These are phyloP conservation scores for Hydroisotoma schaefferi DNA, from an alignment of 2,888 invertebrate genomes.

Conservation along the genomic window DNA sequence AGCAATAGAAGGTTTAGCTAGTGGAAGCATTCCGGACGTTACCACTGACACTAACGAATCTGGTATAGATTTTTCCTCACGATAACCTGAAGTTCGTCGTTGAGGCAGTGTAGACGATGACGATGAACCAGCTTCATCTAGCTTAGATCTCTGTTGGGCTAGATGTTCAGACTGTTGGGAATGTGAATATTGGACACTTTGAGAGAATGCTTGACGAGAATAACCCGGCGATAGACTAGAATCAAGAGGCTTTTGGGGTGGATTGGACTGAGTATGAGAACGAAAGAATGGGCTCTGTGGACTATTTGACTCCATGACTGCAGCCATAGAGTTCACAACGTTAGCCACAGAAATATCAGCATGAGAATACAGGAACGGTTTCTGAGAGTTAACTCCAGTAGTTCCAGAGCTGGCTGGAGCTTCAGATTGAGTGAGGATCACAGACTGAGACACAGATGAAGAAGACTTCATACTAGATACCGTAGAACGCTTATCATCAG, in stretches of 20 bases:
- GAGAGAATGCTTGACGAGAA: constrained; percentile 2
- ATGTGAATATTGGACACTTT: not conserved
- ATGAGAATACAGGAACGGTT: constrained; percentile 23
- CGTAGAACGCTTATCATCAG: too few species aligned
- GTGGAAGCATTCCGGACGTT: constrained; percentile 37
- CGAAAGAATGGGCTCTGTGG: constrained; percentile 2
- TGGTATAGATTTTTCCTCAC: constrained; percentile 18
- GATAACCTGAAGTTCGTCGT: constrained; percentile 9
- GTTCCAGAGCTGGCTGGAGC: constrained; percentile 5
- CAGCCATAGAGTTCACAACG: not conserved
- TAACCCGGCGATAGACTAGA: constrained; percentile 16
- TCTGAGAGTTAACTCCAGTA: not conserved
- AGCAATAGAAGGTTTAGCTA: constrained; percentile 47
- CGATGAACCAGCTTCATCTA: constrained; percentile 2
- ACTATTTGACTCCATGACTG: constrained; percentile 3
- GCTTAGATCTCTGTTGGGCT: not conserved
- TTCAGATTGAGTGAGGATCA: constrained; percentile 16
- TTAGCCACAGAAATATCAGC: constrained; percentile 1
- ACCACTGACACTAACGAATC: constrained; percentile 28
- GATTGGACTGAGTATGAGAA: constrained; percentile 22
- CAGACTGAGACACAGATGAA: constrained; percentile 1
- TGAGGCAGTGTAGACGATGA: constrained; percentile 11
- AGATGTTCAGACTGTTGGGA: constrained; percentile 9
- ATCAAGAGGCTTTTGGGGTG: constrained; percentile 1
- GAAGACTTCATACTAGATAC: not conserved